phyloP scores from a whole-genome alignment of 2,888 invertebrate genomes.

The Eledona agricola region DNA sequence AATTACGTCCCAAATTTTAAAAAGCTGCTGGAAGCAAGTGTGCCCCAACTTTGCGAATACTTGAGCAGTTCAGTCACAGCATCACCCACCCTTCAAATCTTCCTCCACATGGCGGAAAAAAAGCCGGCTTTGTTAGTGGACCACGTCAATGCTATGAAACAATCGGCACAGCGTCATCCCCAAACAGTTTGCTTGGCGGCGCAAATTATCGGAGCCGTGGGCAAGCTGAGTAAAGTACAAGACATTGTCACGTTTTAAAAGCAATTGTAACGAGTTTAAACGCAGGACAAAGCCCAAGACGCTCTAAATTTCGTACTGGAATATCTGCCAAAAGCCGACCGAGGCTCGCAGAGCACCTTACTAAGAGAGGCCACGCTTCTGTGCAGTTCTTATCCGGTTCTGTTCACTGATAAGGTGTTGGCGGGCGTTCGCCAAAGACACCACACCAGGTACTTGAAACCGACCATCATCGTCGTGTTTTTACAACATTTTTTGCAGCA shows the following conservation, averaged over 20 bases:
- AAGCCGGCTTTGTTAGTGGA: conserved; percentile 76
- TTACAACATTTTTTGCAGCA: conserved; percentile 36
- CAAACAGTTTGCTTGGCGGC: conserved; percentile 73
- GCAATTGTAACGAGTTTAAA: conserved; percentile 17
- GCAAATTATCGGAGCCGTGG: conserved; percentile 75
- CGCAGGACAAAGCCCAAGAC: conserved; percentile 80
- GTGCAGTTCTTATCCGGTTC: conserved; percentile 80
- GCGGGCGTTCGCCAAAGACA: conserved; percentile 76
- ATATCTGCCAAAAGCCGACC: conserved; percentile 75
- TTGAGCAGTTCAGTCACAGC: conserved; percentile 70
- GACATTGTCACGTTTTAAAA: no score
- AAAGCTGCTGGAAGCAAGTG: conserved; percentile 82
- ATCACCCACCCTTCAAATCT: conserved; percentile 74
- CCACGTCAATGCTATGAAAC: conserved; percentile 74
- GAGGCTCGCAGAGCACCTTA: conserved; percentile 77
- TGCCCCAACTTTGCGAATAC: conserved; percentile 84
- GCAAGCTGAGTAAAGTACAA: conserved; percentile 76
- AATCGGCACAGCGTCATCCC: conserved; percentile 73
- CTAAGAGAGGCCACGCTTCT: conserved; percentile 83
- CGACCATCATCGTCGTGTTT: not conserved
- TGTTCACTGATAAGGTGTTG: conserved; percentile 83
- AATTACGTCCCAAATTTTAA: no score
- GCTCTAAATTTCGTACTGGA: conserved; percentile 84
- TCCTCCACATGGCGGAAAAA: conserved; percentile 77
- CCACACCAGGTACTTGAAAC: conserved; percentile 57